Conservation (phyloP, 64 coral and sea anemone species). For the Montipora foliosa region DNA sequence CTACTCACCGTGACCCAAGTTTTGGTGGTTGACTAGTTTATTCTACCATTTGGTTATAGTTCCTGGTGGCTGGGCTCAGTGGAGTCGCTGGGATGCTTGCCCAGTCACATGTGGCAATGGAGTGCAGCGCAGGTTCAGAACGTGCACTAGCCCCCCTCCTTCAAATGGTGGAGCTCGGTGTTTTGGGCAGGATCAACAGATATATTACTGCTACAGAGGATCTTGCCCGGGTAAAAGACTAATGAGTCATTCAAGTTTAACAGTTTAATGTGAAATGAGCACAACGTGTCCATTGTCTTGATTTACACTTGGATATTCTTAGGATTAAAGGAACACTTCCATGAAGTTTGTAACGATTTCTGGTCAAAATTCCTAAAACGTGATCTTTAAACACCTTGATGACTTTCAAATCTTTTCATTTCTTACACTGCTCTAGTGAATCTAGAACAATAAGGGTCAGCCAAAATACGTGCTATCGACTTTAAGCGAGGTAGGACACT, state of each 20-base stretch:
- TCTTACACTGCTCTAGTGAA: too few relatives aligned
- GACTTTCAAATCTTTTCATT: too few relatives aligned
- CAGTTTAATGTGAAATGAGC: too few relatives aligned
- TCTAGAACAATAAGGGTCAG: too few relatives aligned
- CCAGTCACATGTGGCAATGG: conserved; percentile 55
- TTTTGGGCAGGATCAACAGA: conserved; percentile 12
- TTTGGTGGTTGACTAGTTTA: not conserved
- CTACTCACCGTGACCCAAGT: not conserved
- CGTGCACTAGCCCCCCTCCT: conserved; percentile 70
- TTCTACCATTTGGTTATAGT: not conserved
- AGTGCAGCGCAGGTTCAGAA: conserved; percentile 18
- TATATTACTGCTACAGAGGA: conserved; percentile 30
- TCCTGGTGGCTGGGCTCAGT: conserved; percentile 54
- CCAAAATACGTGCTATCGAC: too few relatives aligned
- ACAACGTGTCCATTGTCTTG: too few relatives aligned
- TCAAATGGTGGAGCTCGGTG: conserved; percentile 69
- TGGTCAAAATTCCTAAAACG: too few relatives aligned
- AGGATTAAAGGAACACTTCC: too few relatives aligned
- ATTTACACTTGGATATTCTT: too few relatives aligned
- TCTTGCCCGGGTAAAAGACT: conserved; percentile 48
- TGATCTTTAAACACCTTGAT: too few relatives aligned
- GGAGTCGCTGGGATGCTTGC: conserved; percentile 45
- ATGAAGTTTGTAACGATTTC: too few relatives aligned
- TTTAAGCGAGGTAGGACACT: too few relatives aligned
- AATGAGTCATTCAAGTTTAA: not conserved